Evolutionary conservation across 2,797 vertebrate genomes (phyloP).

Genomic region (Moxostoma hubbsi): DNA sequence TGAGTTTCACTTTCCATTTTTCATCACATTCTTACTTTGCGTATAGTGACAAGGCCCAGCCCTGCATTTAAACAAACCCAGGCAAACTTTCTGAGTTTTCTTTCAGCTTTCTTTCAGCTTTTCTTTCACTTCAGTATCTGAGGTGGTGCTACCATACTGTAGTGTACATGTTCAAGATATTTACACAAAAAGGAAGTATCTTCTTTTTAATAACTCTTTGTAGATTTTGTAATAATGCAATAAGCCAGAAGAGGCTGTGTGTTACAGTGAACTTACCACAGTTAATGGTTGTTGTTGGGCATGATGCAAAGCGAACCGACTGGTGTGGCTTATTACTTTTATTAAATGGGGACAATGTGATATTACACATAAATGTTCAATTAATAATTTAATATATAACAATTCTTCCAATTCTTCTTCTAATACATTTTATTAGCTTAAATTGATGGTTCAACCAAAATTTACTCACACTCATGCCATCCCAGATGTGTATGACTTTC

Average conservation of each 20-base stretch:
- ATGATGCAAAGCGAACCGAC: neutral
- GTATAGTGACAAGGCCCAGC: neutral
- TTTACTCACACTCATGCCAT: no score
- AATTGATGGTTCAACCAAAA: no score
- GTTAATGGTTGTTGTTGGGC: neutral
- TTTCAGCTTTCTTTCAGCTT: no score
- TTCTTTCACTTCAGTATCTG: no score
- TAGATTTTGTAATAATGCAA: neutral
- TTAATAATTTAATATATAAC: no score
- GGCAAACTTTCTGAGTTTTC: neutral
- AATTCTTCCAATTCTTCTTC: neutral
- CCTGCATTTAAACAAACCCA: conserved; percentile 8
- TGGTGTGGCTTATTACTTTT: neutral
- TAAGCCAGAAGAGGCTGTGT: neutral
- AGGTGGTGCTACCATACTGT: neutral
- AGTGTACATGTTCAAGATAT: neutral
- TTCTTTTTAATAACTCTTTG: neutral
- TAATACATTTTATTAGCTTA: neutral
- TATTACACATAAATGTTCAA: neutral
- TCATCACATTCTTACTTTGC: neutral
- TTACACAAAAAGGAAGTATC: neutral
- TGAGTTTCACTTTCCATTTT: neutral
- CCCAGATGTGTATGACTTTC: no score
- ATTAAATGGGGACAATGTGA: neutral
- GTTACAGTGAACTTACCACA: neutral